phyloP scores from a whole-genome alignment of 2,888 invertebrate species.

The Pammene aurita region DNA sequence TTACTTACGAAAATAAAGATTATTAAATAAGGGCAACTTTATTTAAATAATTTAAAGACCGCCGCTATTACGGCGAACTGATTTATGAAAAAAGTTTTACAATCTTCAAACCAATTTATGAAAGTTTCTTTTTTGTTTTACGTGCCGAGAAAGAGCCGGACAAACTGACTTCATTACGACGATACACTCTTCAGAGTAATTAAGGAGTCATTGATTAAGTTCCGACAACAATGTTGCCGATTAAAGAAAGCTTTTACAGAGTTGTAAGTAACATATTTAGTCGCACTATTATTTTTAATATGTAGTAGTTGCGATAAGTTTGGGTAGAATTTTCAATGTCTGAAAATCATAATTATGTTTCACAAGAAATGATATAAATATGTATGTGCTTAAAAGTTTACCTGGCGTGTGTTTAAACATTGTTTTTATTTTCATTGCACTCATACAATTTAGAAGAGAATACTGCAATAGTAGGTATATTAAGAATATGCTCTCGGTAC shows the following conservation, averaged over 20 bases:
- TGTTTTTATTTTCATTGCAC: too few relatives aligned
- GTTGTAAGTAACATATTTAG: too few relatives aligned
- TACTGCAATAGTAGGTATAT: too few relatives aligned
- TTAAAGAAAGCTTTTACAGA: neutral
- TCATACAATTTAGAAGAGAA: too few relatives aligned
- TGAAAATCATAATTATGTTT: too few relatives aligned
- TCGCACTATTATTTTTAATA: too few relatives aligned
- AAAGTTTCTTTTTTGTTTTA: conserved; percentile 62
- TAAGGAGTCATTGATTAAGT: conserved; percentile 33
- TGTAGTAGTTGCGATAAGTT: too few relatives aligned
- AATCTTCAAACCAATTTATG: conserved; percentile 67
- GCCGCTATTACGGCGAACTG: conserved; percentile 58
- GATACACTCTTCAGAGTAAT: conserved; percentile 43
- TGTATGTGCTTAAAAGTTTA: too few relatives aligned
- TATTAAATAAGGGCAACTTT: conserved; percentile 56
- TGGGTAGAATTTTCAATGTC: too few relatives aligned
- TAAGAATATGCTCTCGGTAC: too few relatives aligned
- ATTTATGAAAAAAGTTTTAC: conserved; percentile 72
- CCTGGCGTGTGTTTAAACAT: too few relatives aligned
- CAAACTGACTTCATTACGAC: conserved; percentile 51
- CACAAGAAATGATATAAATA: too few relatives aligned
- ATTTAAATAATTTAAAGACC: conserved; percentile 61
- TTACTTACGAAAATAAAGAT: conserved; percentile 41
- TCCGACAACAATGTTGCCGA: neutral
- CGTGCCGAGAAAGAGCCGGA: conserved; percentile 56